Evolutionary conservation across 2,888 invertebrate species (phyloP).

Genomic region (Drosophila anomelani): DNA sequence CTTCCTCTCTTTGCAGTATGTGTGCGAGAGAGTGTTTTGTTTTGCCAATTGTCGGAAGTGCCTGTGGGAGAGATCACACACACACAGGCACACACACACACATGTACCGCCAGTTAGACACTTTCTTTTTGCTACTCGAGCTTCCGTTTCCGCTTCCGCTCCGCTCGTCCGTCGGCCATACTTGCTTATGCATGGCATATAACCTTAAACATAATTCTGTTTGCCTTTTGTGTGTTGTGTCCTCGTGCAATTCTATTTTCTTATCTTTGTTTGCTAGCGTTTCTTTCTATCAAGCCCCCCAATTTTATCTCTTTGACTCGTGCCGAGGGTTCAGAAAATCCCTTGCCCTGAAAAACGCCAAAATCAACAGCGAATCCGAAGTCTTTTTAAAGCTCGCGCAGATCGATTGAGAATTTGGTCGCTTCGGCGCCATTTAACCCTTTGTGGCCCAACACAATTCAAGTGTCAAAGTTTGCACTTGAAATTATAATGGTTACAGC

Average conservation of each 20-base stretch:
- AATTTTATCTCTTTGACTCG: conserved; percentile 67
- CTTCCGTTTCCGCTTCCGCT: conserved; percentile 72
- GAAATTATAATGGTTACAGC: conserved; percentile 39
- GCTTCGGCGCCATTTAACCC: conserved; percentile 19
- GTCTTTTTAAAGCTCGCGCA: conserved; percentile 3
- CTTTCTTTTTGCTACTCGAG: conserved; percentile 75
- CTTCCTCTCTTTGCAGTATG: conserved; percentile 37
- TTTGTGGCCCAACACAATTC: conserved; percentile 26
- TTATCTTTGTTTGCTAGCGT: conserved; percentile 24
- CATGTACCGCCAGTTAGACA: conserved; percentile 68
- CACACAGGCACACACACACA: conserved; percentile 34
- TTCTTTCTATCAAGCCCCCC: conserved; percentile 42
- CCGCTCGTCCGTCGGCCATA: conserved; percentile 56
- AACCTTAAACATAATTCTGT: conserved; percentile 79
- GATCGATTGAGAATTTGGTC: not conserved
- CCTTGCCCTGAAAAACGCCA: not conserved
- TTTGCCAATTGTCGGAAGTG: conserved; percentile 79
- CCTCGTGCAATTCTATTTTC: conserved; percentile 63
- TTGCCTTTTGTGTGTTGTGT: conserved; percentile 68
- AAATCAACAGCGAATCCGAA: conserved; percentile 6
- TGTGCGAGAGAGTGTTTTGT: conserved; percentile 63
- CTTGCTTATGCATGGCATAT: conserved; percentile 79
- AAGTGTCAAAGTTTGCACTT: conserved; percentile 53
- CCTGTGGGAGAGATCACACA: conserved; percentile 53
- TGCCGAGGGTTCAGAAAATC: conserved; percentile 39